Conservation (phyloP, 2,113 vertebrate species). For the Axis porcinus region DNA sequence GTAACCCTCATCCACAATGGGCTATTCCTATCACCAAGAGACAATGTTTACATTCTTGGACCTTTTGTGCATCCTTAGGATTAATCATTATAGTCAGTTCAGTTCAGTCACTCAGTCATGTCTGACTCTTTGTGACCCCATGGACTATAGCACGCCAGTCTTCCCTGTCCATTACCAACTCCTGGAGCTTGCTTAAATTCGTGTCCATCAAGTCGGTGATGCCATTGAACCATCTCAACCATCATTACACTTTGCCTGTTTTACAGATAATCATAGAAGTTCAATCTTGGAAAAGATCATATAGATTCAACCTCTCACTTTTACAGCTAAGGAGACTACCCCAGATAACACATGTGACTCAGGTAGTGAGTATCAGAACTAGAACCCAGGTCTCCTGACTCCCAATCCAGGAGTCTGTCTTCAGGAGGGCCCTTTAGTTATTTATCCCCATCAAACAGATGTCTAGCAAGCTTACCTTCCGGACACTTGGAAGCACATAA, state of each 20-base stretch:
- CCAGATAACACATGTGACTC: neutral
- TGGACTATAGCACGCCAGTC: neutral
- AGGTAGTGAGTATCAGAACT: neutral
- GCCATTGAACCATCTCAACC: neutral
- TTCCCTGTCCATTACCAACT: neutral
- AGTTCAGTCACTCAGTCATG: neutral
- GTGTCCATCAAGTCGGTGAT: neutral
- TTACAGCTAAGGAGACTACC: neutral
- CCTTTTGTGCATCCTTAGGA: neutral
- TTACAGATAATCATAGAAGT: neutral
- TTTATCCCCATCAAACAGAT: neutral
- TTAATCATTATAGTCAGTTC: neutral
- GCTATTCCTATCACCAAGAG: neutral
- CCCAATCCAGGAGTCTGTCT: neutral
- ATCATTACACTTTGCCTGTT: neutral
- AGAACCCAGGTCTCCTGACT: neutral
- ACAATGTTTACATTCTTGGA: neutral
- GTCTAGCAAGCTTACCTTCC: conserved; percentile 85
- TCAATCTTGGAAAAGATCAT: neutral
- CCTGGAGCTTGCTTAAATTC: neutral
- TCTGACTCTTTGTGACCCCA: neutral
- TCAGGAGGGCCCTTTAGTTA: neutral
- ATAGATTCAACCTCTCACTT: neutral
- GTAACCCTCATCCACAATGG: neutral
- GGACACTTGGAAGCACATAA: conserved; percentile 90